Evolutionary conservation across 2,113 vertebrate species (phyloP).

Genomic region (Hucho hucho): DNA sequence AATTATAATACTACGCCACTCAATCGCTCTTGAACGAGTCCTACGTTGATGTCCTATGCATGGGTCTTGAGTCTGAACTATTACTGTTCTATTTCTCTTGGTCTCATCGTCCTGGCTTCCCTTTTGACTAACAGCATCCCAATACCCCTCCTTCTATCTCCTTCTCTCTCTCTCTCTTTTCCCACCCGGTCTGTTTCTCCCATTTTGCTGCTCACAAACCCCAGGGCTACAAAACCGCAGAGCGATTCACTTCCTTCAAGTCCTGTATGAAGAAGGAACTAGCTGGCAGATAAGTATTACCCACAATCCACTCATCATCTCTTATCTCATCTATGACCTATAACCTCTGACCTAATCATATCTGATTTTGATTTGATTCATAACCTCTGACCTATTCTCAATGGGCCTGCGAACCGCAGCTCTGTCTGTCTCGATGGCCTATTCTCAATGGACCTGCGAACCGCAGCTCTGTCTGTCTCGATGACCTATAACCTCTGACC

Average conservation of each 20-base stretch:
- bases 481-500: background rate
- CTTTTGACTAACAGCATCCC: background rate
- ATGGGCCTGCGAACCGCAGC: no score
- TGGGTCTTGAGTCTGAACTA: background rate
- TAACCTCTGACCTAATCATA: background rate
- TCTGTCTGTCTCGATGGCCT: no score
- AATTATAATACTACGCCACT: no score
- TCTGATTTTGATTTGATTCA: background rate
- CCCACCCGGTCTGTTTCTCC: conserved; percentile 8
- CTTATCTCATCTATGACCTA: conserved; percentile 1
- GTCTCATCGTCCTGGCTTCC: conserved; percentile 38
- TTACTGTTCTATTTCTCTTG: conserved; percentile 1
- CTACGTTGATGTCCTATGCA: no score
- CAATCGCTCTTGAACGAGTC: no score
- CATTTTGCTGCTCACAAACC: conserved; percentile 16
- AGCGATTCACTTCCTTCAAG: conserved; percentile 90
- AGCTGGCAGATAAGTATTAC: conserved; percentile 91
- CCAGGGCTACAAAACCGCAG: conserved; percentile 90
- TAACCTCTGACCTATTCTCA: background rate
- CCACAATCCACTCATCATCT: conserved; percentile 26
- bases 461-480: background rate
- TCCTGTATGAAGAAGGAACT: conserved; percentile 97
- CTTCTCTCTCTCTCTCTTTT: background rate
- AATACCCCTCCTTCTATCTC: conserved; percentile 6
- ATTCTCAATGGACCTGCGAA: background rate